Percentiles rank a stretch among this genome's conserved stretches.
Evolutionary conservation across 2,113 vertebrate species (phyloP).

Genomic region (Pelusios castaneus): DNA sequence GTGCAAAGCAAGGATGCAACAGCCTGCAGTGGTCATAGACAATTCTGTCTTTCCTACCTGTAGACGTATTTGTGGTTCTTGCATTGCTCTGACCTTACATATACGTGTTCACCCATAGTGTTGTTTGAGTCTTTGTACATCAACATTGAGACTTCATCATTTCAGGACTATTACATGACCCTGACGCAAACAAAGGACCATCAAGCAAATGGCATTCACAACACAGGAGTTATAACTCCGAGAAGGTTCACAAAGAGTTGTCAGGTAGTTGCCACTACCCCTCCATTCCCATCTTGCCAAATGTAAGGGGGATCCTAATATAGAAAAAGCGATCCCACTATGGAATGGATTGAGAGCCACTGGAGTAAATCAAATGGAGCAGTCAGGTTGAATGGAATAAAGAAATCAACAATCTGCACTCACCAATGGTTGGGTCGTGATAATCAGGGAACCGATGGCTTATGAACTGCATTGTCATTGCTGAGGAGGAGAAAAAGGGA

Average conservation of each 20-base stretch:
- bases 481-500: conserved; percentile 43
- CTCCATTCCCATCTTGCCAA: background rate
- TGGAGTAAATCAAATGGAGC: background rate
- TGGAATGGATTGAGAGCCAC: background rate
- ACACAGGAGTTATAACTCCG: background rate
- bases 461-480: conserved; percentile 84
- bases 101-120: background rate
- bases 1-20: background rate
- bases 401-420: conserved; percentile 25
- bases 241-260: background rate
- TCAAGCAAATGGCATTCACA: background rate
- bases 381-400: background rate
- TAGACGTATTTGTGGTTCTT: background rate
- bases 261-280: background rate
- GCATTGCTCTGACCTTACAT: background rate
- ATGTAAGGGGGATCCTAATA: background rate
- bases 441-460: conserved; percentile 80
- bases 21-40: background rate
- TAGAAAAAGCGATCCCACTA: background rate
- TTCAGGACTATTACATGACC: rapidly evolving
- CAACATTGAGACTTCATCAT: background rate
- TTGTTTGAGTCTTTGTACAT: background rate
- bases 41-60: background rate
- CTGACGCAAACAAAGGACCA: background rate
- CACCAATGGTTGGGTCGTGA: conserved; percentile 80